These are phyloP conservation scores for Caenorhabditis doughertyi DNA, from an alignment of 2,888 invertebrate genomes.

Conservation along the genomic window DNA sequence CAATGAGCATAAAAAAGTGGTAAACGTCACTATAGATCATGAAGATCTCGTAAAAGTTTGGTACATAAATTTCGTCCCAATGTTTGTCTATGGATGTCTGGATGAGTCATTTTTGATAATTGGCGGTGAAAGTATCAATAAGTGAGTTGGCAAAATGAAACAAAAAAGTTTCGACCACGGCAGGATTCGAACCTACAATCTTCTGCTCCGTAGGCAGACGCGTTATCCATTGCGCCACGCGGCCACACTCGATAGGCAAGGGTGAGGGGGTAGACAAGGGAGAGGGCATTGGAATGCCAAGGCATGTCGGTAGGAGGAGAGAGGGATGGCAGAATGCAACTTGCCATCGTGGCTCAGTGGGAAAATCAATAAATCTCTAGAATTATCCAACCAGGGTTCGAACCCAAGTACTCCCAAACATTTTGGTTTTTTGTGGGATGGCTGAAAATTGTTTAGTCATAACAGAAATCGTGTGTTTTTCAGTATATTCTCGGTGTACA, in stretches of 20 bases:
- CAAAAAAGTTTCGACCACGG: constrained; percentile 72
- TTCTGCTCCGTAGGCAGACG: constrained; percentile 84
- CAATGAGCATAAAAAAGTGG: constrained; percentile 63
- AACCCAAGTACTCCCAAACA: no score
- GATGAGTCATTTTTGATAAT: constrained; percentile 58
- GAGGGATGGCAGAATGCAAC: neutral
- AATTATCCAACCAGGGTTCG: no score
- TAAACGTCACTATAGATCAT: constrained; percentile 47
- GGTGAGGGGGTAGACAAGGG: neutral
- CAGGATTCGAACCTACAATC: constrained; percentile 83
- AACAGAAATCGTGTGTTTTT: neutral
- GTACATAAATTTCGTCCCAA: constrained; percentile 60
- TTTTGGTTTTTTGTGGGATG: no score
- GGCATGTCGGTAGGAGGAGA: neutral
- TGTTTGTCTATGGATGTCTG: constrained; percentile 57
- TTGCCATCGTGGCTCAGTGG: no score
- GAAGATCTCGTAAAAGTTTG: constrained; percentile 57
- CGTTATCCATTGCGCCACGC: constrained; percentile 82
- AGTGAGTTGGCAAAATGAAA: constrained; percentile 21
- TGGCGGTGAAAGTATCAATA: constrained; percentile 61
- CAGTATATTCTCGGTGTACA: constrained; percentile 64
- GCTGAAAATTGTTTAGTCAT: no score
- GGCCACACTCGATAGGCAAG: constrained; percentile 54
- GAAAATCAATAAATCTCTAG: no score
- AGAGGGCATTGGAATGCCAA: neutral